Evolutionary conservation across 2,888 invertebrate genomes (phyloP), one percentile per base, ranked within the genome.

Genomic region (Eupithecia centaureata): DNA sequence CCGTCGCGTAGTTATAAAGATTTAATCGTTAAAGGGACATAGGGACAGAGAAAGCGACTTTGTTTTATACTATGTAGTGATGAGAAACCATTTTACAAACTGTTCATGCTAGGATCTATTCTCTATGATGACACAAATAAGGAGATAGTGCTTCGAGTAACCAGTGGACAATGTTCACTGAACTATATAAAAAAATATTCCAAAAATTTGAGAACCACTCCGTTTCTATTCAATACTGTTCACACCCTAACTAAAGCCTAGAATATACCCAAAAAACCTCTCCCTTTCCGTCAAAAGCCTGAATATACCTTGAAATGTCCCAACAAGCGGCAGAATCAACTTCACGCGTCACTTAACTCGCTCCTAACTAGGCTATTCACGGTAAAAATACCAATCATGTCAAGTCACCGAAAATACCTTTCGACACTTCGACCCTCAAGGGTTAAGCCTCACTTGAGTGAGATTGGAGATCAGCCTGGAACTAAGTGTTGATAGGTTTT

Each of bases 321-420:
- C 57, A 57, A 57, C 57, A 57, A 57, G 32, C 32, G 57, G 52
- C 61, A 28, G 52, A 67, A 67, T 63, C 66, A 62, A 28, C 52
- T 22, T 54, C 52, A 32, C 58, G 59, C 33, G 58, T 59, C 67
- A 68, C 68, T 70, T 63, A 67, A 57, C 62, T 64, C 61, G 42
- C 47, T 18, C 63, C 67, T 60, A 67, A 69, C 63, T 69, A 72
- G 18, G 58, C 65, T 59, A 65, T 69, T 70, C 63, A 63, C 60
- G 61, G 42, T 61, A 62, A 63, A 72, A 70, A 65, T 60, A 73
- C 68, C 68, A 70, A 73, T 73, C 67, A 70, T 61, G 64, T 62
- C 61, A 65, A 35, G 65, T 62, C 66, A 62, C 63, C 65, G 60
- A 62, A 56, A 67, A 65, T 71, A 64, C 66, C 54, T 38, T 47